Conservation (phyloP, 2,888 invertebrate genomes). For the Dynastes grantii region DNA sequence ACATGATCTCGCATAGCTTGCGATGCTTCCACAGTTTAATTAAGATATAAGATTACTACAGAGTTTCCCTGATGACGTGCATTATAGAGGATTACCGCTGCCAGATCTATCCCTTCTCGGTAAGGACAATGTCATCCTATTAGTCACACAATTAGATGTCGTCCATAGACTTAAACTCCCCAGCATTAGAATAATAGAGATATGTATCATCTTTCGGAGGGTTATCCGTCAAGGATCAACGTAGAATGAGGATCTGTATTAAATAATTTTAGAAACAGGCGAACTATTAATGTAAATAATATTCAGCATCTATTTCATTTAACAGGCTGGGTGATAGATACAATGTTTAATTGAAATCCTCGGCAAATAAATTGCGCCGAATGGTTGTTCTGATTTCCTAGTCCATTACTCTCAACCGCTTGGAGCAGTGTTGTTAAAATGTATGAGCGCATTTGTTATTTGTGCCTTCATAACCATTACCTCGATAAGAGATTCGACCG, state of each 20-base stretch:
- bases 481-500: conserved; percentile 65
- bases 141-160: too few species aligned
- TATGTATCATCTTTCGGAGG: too few species aligned
- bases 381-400: conserved; percentile 37
- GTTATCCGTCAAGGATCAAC: too few species aligned
- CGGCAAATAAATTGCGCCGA: conserved; percentile 23
- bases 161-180: too few species aligned
- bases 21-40: not conserved
- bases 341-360: conserved; percentile 26
- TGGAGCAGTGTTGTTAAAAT: conserved; percentile 52
- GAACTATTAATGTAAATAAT: conserved; percentile 3
- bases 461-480: conserved; percentile 62
- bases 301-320: not conserved
- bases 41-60: too few species aligned
- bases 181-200: too few species aligned
- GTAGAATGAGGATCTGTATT: too few species aligned
- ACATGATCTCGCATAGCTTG: not conserved
- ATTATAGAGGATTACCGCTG: too few species aligned
- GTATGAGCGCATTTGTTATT: conserved; percentile 59
- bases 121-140: too few species aligned
- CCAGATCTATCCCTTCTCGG: too few species aligned
- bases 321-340: not conserved
- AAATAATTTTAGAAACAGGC: too few species aligned
- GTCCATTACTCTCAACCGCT: conserved; percentile 24
- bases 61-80: too few species aligned